Percentiles rank a stretch among this genome's conserved stretches.
Conservation (phyloP, 2,797 vertebrate genomes). For the Microctenopoma stevenorrisi region DNA sequence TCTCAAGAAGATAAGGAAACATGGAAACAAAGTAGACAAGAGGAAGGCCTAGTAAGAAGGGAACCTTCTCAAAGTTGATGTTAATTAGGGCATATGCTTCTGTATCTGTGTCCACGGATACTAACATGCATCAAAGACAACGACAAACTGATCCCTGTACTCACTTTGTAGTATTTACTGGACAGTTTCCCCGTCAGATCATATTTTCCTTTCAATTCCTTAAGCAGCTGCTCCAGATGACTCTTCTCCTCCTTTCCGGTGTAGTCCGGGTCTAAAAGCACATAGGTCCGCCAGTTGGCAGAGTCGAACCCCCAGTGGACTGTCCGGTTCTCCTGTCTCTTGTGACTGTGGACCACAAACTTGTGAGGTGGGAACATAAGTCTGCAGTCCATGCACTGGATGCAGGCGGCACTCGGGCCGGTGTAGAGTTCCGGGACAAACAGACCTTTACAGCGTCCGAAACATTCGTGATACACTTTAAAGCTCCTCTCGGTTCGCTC, state of each 20-base stretch:
- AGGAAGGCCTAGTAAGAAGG: slow-evolving; percentile 32
- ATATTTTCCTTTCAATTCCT: slow-evolving; percentile 95
- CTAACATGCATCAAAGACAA: slow-evolving; percentile 22
- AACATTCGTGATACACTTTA: slow-evolving; percentile 95
- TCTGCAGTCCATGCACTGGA: slow-evolving; percentile 96
- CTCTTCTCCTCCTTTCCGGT: slow-evolving; percentile 90
- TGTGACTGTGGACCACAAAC: slow-evolving; percentile 97
- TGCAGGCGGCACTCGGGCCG: slow-evolving; percentile 90
- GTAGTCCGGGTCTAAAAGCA: slow-evolving; percentile 95
- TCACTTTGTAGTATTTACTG: slow-evolving; percentile 81
- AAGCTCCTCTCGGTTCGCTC: slow-evolving; percentile 93
- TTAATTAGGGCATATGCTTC: slow-evolving; percentile 36
- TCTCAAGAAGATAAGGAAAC: slow-evolving; percentile 27
- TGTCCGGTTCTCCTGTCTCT: slow-evolving; percentile 95
- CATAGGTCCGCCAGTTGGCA: slow-evolving; percentile 95
- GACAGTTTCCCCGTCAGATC: slow-evolving; percentile 83
- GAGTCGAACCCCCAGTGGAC: slow-evolving; percentile 99
- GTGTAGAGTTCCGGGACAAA: slow-evolving; percentile 93
- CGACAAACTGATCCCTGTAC: slow-evolving; percentile 49
- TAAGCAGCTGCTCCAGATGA: slow-evolving; percentile 88
- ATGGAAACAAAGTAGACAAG: slow-evolving; percentile 26
- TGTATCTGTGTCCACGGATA: slow-evolving; percentile 39
- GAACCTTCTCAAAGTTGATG: slow-evolving; percentile 11
- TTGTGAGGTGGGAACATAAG: slow-evolving; percentile 95
- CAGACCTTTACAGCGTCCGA: slow-evolving; percentile 95